Evolutionary conservation across 2,113 vertebrate species (phyloP), one percentile per base, ranked within the genome.

Genomic region (Spea multiplicata): DNA sequence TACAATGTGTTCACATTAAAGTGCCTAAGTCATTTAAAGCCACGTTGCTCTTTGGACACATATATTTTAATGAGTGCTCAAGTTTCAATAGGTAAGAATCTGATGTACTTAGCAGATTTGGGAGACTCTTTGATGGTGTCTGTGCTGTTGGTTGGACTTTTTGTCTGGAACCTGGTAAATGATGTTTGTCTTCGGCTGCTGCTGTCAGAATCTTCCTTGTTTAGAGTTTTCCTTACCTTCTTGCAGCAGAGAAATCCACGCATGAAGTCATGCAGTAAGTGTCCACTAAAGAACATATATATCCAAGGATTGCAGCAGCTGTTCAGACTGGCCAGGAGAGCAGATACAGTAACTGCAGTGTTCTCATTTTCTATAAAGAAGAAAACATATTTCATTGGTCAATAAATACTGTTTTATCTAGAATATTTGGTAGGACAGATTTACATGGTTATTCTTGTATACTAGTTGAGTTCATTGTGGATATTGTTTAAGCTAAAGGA

Each of bases 271-370:
- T 96, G 95, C 52, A 99, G 91, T 73, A 99, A 95, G 73, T 99
- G 95, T 2, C 97, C 97, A 0, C 97, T 99, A 85, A 97, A 98
- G 86, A 98, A 94, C 97, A 99, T 98, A 89, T 98, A 99, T 86
- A 99, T 97, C 97, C 97, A 99, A 0, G 97, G 97, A 86, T 99
- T 99, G 76, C 96, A 98, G 88, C 97, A 99, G 75, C 97, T 99
- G 85, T 99, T 99, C 83, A 99, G 91, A 70, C 95, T 96, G 83
- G 93, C 96, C 73, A 99, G 86, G 75, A 98, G 91, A 0, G 95
- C 96, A 0, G 96, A 95, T 78, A 99, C 93, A 4, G 95, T 95
- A 61, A 95, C 89, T 0, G 91, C 92, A 0, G 94, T 93, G 91
- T 95, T 95, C 83, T 98, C 95, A 0, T 96, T 96, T 76, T 98